Percentiles rank a stretch among this genome's conserved stretches.
Evolutionary conservation across 1,140 invertebrate genomes (phyloP).

Genomic region (Gonatopus flavifemur): DNA sequence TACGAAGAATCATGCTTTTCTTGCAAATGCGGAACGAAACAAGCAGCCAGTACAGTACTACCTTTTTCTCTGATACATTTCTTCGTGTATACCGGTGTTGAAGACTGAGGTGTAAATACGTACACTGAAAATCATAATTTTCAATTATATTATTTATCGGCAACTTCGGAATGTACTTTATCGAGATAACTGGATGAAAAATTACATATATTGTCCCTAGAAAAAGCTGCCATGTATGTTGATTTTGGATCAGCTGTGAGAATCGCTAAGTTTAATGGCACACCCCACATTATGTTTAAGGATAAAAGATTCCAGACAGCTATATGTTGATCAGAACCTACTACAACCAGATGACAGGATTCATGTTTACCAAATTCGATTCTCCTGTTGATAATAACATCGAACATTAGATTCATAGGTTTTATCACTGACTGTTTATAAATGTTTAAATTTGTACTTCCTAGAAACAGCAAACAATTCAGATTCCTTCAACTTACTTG

Average conservation of each 20-base stretch:
- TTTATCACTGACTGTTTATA: neutral
- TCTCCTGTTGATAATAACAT: slow-evolving; percentile 49
- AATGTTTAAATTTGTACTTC: neutral
- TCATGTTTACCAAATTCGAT: slow-evolving; percentile 68
- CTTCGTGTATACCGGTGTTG: slow-evolving; percentile 59
- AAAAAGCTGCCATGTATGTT: slow-evolving; percentile 68
- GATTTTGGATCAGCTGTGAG: slow-evolving; percentile 65
- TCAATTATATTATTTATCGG: neutral
- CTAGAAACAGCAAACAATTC: neutral
- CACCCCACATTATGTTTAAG: slow-evolving; percentile 63
- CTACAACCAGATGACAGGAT: slow-evolving; percentile 67
- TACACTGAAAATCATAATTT: slow-evolving; percentile 55
- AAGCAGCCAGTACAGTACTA: slow-evolving; percentile 51
- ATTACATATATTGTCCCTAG: slow-evolving; percentile 63
- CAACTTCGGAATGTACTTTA: neutral
- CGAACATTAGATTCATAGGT: neutral
- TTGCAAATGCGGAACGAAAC: slow-evolving; percentile 58
- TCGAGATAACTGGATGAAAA: neutral
- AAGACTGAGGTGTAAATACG: slow-evolving; percentile 63
- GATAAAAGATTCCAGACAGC: slow-evolving; percentile 75
- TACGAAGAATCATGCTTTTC: slow-evolving; percentile 51
- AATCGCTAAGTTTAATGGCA: slow-evolving; percentile 58
- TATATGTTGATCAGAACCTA: slow-evolving; percentile 60
- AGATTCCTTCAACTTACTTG: slow-evolving; percentile 30
- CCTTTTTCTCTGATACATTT: slow-evolving; percentile 52